A percentile compares a stretch with the other conserved stretches of the same genome.
These are phyloP conservation scores for Tragelaphus oryx DNA, from an alignment of 2,797 vertebrate genomes.

Conservation along the genomic window DNA sequence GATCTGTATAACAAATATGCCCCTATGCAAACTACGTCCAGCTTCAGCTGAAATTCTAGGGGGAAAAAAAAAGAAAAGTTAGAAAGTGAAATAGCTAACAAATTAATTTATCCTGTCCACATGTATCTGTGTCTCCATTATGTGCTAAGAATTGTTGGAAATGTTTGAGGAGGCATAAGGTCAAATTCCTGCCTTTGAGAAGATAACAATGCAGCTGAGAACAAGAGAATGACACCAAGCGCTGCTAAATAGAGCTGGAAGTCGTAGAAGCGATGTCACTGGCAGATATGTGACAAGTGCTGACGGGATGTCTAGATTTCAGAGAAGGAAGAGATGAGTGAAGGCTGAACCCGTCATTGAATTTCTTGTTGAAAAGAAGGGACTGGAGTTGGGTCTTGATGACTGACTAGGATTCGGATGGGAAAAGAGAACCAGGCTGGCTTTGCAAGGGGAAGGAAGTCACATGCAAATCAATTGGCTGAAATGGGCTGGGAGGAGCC, in stretches of 20 bases:
- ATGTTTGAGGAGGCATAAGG: neutral
- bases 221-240: constrained; percentile 16
- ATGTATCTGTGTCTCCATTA: neutral
- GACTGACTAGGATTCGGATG: neutral
- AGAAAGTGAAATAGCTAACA: neutral
- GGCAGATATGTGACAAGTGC: constrained; percentile 39
- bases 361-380: constrained; percentile 22
- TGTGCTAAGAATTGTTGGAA: neutral
- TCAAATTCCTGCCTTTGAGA: neutral
- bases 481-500: neutral
- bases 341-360: constrained; percentile 8
- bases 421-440: neutral
- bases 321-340: neutral
- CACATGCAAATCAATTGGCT: neutral
- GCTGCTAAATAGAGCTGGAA: constrained; percentile 39
- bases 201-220: constrained; percentile 6
- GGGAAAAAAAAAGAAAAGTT: neutral
- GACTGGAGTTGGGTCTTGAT: neutral
- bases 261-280: neutral
- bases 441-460: neutral
- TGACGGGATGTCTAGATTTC: constrained; percentile 45
- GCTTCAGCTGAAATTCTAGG: neutral
- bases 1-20: constrained; percentile 1
- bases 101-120: neutral
- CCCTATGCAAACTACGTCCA: neutral